phyloP scores from a whole-genome alignment of 2,888 invertebrate species.

The Eupelmus urozonus region DNA sequence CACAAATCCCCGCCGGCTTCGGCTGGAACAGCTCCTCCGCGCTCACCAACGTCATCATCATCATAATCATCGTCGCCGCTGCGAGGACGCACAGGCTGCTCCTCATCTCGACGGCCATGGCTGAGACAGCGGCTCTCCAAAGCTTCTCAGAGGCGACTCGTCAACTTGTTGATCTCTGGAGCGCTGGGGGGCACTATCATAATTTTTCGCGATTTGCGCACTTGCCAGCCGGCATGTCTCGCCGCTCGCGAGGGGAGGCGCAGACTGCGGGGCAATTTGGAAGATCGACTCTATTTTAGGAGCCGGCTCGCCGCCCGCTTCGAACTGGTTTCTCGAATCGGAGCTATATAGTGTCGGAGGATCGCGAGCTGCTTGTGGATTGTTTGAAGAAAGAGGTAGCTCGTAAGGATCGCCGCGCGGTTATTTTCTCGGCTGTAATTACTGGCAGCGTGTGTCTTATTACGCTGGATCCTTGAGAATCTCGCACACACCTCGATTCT shows the following conservation, averaged over 20 bases:
- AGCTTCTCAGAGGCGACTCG: too few species aligned
- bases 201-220: slow-evolving; percentile 38
- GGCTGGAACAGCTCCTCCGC: background rate
- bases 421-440: too few species aligned
- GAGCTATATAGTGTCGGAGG: too few species aligned
- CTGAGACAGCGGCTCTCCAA: background rate
- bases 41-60: too few species aligned
- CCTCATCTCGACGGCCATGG: background rate
- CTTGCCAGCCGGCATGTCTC: slow-evolving; percentile 31
- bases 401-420: too few species aligned
- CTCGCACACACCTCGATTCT: background rate
- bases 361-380: too few species aligned
- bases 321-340: too few species aligned
- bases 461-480: background rate
- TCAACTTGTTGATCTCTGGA: slow-evolving; percentile 20
- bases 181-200: slow-evolving; percentile 35
- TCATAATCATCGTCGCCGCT: background rate
- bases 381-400: too few species aligned
- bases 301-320: too few species aligned
- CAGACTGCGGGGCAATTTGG: background rate
- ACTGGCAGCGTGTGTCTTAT: too few species aligned
- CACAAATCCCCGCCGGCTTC: slow-evolving; percentile 78
- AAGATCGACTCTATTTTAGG: too few species aligned
- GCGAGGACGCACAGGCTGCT: slow-evolving; percentile 15
- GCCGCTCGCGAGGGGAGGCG: background rate